Conservation (phyloP, 92 coral and sea anemone species). For the Meandrina meandrites region DNA sequence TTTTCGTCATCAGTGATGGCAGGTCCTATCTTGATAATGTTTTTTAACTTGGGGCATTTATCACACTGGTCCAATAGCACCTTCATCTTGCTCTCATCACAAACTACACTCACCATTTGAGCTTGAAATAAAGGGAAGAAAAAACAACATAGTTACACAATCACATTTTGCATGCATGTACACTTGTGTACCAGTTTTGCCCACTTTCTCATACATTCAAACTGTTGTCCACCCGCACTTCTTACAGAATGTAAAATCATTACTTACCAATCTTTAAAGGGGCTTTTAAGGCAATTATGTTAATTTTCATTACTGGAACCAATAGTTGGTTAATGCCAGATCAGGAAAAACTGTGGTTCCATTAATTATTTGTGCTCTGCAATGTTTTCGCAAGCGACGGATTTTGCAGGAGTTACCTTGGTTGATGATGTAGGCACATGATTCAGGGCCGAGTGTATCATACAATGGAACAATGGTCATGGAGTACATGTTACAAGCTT, state of each 20-base stretch:
- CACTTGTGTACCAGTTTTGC: too few species aligned
- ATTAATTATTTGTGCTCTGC: too few species aligned
- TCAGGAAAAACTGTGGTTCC: neutral
- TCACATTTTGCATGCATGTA: neutral
- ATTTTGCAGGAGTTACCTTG: constrained; percentile 68
- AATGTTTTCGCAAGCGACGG: too few species aligned
- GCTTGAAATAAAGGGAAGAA: constrained; percentile 43
- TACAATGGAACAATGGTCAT: constrained; percentile 85
- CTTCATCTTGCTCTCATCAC: constrained; percentile 83
- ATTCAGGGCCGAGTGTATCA: constrained; percentile 93
- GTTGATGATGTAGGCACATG: constrained; percentile 83
- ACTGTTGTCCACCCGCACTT: too few species aligned
- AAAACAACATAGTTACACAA: neutral
- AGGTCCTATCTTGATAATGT: constrained; percentile 78
- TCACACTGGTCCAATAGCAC: constrained; percentile 60
- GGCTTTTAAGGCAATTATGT: too few species aligned
- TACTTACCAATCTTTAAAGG: too few species aligned
- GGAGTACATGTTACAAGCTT: constrained; percentile 88
- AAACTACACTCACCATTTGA: constrained; percentile 81
- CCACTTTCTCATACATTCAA: too few species aligned
- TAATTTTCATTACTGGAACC: too few species aligned
- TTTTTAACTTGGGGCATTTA: constrained; percentile 75
- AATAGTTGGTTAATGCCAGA: neutral
- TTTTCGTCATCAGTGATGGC: constrained; percentile 75
- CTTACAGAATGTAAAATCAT: too few species aligned